A percentile compares a stretch with the other conserved stretches of the same genome.
phyloP scores from a whole-genome alignment of 2,113 vertebrate genomes.

The Symphodus melops region DNA sequence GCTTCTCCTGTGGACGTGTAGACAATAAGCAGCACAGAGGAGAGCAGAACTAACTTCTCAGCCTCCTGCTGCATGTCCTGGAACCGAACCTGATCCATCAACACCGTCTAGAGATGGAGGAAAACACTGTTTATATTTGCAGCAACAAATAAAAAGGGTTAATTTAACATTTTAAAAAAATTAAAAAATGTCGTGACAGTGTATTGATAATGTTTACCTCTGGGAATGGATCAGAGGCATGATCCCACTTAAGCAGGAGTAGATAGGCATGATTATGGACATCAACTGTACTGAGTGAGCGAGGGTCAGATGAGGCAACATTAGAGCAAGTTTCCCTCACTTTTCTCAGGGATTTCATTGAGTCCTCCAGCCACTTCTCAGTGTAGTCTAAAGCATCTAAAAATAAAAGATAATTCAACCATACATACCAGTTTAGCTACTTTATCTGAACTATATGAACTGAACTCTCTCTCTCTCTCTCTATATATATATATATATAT shows the following conservation, averaged over 20 bases:
- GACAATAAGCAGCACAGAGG: constrained; percentile 89
- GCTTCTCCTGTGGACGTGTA: constrained; percentile 88
- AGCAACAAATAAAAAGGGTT: background rate
- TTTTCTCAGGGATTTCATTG: constrained; percentile 80
- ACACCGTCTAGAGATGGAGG: constrained; percentile 83
- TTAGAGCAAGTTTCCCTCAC: constrained; percentile 48
- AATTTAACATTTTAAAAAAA: background rate
- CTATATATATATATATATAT: too few species aligned
- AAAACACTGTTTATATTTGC: background rate
- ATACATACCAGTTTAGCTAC: background rate
- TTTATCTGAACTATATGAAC: too few species aligned
- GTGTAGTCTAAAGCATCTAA: constrained; percentile 94
- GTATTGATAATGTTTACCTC: constrained; percentile 83
- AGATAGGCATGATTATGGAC: constrained; percentile 93
- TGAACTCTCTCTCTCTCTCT: too few species aligned
- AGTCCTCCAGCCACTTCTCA: constrained; percentile 92
- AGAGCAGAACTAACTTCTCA: constrained; percentile 84
- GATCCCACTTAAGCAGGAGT: constrained; percentile 93
- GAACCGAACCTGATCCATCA: constrained; percentile 95
- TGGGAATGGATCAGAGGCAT: constrained; percentile 88
- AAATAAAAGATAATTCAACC: constrained; percentile 6
- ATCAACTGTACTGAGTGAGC: constrained; percentile 58
- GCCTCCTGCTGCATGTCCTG: constrained; percentile 91
- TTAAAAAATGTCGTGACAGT: background rate
- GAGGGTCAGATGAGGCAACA: constrained; percentile 54